phyloP scores from a whole-genome alignment of 1,140 invertebrate species.

The Euwallacea similis region DNA sequence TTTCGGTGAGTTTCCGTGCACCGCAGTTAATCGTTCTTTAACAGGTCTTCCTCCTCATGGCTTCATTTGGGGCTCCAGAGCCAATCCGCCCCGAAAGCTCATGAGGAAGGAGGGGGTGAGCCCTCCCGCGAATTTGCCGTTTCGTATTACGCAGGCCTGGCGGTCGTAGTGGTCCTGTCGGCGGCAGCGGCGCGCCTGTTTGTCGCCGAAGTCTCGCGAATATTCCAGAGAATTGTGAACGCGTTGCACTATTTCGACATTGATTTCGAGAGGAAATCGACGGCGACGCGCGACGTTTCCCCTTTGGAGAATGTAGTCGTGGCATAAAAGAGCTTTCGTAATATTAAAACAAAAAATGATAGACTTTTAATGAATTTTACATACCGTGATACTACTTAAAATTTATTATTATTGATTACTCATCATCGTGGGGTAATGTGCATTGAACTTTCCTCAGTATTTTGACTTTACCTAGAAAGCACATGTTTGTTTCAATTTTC shows the following conservation, averaged over 20 bases:
- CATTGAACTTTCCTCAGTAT: constrained; percentile 17
- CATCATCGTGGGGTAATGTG: constrained; percentile 21
- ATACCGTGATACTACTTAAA: constrained; percentile 43
- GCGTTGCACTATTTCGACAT: constrained; percentile 1
- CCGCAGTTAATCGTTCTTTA: not conserved
- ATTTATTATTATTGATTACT: constrained; percentile 10
- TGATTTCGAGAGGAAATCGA: not conserved
- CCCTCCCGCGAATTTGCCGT: constrained; percentile 20
- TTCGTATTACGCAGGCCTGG: constrained; percentile 25
- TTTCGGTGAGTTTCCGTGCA: not conserved
- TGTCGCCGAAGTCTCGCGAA: constrained; percentile 26
- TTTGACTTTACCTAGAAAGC: constrained; percentile 3
- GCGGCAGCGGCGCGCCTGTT: constrained; percentile 32
- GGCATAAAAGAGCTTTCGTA: constrained; percentile 40
- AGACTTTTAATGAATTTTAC: constrained; percentile 41
- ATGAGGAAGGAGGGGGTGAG: constrained; percentile 45
- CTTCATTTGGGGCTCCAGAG: constrained; percentile 45
- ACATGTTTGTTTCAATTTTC: not conserved
- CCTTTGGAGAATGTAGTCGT: constrained; percentile 22
- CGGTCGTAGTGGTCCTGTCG: constrained; percentile 36
- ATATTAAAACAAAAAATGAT: constrained; percentile 40
- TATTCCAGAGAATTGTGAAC: not conserved
- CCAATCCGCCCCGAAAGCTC: constrained; percentile 38
- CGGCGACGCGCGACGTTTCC: constrained; percentile 2
- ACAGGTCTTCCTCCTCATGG: constrained; percentile 51